Conservation (phyloP, 2,113 vertebrate genomes). For the Suricata suricatta region DNA sequence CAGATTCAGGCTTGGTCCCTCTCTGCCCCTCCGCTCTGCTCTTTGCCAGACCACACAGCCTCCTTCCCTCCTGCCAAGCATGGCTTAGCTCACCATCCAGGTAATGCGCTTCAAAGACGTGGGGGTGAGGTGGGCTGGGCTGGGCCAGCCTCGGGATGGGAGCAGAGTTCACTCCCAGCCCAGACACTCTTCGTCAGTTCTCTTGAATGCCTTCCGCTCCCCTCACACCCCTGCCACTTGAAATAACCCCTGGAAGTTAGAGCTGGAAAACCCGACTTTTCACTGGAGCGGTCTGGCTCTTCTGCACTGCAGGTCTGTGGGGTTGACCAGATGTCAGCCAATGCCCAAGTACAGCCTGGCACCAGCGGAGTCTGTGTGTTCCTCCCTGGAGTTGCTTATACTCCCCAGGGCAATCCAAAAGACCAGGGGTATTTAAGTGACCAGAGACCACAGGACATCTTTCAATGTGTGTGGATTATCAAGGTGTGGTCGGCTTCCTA, state of each 20-base stretch:
- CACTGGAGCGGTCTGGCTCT: conserved; percentile 40
- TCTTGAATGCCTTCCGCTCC: conserved; percentile 31
- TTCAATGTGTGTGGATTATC: not conserved
- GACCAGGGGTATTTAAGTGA: not conserved
- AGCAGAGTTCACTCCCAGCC: conserved; percentile 33
- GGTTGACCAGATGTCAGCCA: conserved; percentile 71
- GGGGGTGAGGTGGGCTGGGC: not conserved
- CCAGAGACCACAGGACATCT: not conserved
- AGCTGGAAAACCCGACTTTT: conserved; percentile 66
- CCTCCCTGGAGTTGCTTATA: not conserved
- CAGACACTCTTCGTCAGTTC: conserved; percentile 56
- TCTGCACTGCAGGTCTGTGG: not conserved
- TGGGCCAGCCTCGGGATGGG: conserved; percentile 22
- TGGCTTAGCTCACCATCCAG: conserved; percentile 66
- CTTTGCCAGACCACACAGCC: conserved; percentile 78
- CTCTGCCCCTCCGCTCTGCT: conserved; percentile 60
- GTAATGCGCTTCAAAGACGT: conserved; percentile 75
- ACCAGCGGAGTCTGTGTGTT: not conserved
- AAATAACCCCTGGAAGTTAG: conserved; percentile 67
- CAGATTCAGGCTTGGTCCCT: conserved; percentile 50
- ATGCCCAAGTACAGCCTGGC: not conserved
- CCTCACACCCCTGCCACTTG: conserved; percentile 49
- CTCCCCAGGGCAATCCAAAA: not conserved
- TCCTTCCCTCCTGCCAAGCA: conserved; percentile 62
- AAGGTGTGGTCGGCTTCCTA: not conserved